Evolutionary conservation across 1,140 invertebrate genomes (phyloP).

Genomic region (Drosophila erecta): DNA sequence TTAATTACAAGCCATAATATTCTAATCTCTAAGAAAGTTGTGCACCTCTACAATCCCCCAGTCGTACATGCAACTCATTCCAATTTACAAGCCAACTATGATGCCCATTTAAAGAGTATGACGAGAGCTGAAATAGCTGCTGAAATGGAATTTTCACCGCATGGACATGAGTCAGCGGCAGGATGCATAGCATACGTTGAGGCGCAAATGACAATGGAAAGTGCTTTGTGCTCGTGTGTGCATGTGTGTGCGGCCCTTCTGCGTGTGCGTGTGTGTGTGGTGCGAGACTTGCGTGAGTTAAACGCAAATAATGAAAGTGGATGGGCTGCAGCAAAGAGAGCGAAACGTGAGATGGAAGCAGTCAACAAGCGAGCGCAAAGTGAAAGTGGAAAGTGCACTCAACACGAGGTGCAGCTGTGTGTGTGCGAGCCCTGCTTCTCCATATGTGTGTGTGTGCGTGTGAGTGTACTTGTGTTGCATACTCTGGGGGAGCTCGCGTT

Average conservation of each 20-base stretch:
- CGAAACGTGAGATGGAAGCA: constrained; percentile 39
- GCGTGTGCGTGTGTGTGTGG: constrained; percentile 40
- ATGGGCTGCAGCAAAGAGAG: constrained; percentile 4
- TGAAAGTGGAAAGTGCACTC: constrained; percentile 81
- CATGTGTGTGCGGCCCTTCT: background rate
- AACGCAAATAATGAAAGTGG: constrained; percentile 80
- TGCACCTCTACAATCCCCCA: too few species aligned
- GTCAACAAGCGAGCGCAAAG: constrained; percentile 77
- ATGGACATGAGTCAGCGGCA: constrained; percentile 71
- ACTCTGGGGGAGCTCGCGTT: constrained; percentile 56
- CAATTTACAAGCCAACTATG: constrained; percentile 15
- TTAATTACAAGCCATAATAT: too few species aligned
- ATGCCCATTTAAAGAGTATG: constrained; percentile 66
- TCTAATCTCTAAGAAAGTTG: too few species aligned
- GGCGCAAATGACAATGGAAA: constrained; percentile 73
- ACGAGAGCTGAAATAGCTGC: constrained; percentile 48
- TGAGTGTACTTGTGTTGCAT: constrained; percentile 68
- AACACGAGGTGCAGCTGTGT: constrained; percentile 41
- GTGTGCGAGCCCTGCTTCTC: constrained; percentile 1
- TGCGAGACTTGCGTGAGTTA: constrained; percentile 68
- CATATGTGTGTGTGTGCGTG: constrained; percentile 3
- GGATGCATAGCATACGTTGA: constrained; percentile 61
- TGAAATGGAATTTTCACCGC: constrained; percentile 76
- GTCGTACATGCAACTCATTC: too few species aligned
- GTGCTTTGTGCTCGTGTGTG: constrained; percentile 42